Percentiles rank a stretch among this genome's conserved stretches.
phyloP scores from a whole-genome alignment of 2,113 vertebrate genomes.

The Antennarius striatus region DNA sequence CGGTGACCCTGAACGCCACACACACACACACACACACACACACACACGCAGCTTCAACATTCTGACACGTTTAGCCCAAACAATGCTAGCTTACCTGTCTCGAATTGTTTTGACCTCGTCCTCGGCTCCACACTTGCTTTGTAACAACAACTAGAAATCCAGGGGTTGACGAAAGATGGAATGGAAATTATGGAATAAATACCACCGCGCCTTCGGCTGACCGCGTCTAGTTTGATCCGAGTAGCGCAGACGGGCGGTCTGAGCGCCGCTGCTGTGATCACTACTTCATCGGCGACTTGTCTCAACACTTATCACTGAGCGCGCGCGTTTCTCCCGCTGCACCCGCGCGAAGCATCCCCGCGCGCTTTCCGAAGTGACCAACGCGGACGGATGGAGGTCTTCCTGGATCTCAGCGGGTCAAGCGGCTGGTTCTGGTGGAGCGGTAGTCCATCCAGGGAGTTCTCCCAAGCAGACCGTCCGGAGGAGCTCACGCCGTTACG shows the following conservation, averaged over 20 bases:
- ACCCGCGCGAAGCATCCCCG: slow-evolving; percentile 41
- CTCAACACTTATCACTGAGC: slow-evolving; percentile 41
- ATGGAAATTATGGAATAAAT: slow-evolving; percentile 18
- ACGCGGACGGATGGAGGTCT: slow-evolving; percentile 21
- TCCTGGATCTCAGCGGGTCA: neutral
- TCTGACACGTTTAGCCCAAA: accelerated
- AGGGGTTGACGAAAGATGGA: slow-evolving; percentile 27
- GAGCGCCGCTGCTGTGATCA: slow-evolving; percentile 53
- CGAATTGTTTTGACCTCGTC: slow-evolving; percentile 46
- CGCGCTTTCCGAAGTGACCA: slow-evolving; percentile 11
- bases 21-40: too few relatives aligned
- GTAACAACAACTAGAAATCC: slow-evolving; percentile 46
- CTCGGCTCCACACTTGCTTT: slow-evolving; percentile 67
- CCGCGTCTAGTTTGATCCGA: slow-evolving; percentile 39
- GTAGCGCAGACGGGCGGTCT: slow-evolving; percentile 21
- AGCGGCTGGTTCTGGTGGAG: neutral
- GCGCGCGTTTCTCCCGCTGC: slow-evolving; percentile 46
- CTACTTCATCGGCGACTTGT: slow-evolving; percentile 54
- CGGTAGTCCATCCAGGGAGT: slow-evolving; percentile 51
- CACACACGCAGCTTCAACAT: neutral
- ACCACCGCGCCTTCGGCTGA: slow-evolving; percentile 31
- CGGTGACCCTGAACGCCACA: too few relatives aligned
- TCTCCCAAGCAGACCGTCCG: slow-evolving; percentile 24
- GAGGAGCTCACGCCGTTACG: slow-evolving; percentile 42
- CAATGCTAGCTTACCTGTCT: slow-evolving; percentile 44